These are phyloP conservation scores for Metellina segmentata DNA, from an alignment of 2,888 invertebrate genomes.

Conservation along the genomic window DNA sequence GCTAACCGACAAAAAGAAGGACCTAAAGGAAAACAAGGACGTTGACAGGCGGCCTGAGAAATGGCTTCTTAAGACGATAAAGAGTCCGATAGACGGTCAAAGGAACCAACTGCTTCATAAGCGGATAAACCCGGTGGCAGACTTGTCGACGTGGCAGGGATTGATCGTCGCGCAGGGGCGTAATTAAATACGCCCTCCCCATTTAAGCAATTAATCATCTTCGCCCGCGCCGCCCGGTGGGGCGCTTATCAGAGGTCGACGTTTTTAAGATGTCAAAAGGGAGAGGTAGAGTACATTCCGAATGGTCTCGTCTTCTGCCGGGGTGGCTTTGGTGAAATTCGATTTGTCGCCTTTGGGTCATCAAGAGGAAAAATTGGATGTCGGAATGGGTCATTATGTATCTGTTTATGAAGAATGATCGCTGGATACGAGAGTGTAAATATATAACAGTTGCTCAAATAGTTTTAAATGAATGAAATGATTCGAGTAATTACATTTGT, in stretches of 20 bases:
- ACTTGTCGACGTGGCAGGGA: conserved; percentile 39
- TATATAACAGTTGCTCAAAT: no score
- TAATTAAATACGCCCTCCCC: conserved; percentile 67
- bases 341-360: no score
- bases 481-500: no score
- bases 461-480: no score
- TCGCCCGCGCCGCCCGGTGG: conserved; percentile 20
- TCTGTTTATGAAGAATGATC: no score
- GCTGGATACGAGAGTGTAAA: no score
- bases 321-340: no score
- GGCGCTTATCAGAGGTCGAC: conserved; percentile 30
- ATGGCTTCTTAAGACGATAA: conserved; percentile 50
- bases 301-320: background rate
- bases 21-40: background rate
- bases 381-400: no score
- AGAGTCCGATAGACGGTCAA: conserved; percentile 33
- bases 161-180: conserved; percentile 49
- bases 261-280: background rate
- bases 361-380: no score
- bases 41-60: conserved; percentile 33
- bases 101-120: conserved; percentile 4
- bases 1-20: background rate
- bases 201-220: conserved; percentile 61
- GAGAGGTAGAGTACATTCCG: background rate
- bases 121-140: background rate